phyloP scores from a whole-genome alignment of 2,888 invertebrate genomes.

The Clusia tigrina region DNA sequence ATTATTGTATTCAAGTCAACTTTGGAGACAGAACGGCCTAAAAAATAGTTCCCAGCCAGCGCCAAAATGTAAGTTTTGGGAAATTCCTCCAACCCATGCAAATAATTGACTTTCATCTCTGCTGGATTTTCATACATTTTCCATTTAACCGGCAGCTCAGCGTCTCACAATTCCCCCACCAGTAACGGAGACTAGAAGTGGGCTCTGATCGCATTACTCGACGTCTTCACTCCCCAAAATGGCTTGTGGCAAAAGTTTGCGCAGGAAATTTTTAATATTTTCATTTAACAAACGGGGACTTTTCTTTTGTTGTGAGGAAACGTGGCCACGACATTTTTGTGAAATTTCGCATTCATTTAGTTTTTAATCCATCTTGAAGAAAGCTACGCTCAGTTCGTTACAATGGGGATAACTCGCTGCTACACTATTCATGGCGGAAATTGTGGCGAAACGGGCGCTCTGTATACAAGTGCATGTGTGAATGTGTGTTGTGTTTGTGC shows the following conservation, averaged over 20 bases:
- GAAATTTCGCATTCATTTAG: not conserved
- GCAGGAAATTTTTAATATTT: not conserved
- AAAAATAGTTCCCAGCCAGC: not conserved
- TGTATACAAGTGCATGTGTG: not conserved
- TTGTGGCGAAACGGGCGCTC: not conserved
- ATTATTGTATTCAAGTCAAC: no score
- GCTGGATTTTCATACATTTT: not conserved
- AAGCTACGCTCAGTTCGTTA: no score
- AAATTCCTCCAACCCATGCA: not conserved
- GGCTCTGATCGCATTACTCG: not conserved
- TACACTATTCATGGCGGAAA: constrained; percentile 3
- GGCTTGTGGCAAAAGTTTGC: no score
- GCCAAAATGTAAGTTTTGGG: no score
- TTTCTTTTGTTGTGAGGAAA: not conserved
- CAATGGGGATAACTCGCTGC: no score
- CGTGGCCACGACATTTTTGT: not conserved
- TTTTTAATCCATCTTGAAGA: not conserved
- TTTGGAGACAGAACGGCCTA: no score
- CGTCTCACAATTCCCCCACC: not conserved
- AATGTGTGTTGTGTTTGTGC: constrained; percentile 2
- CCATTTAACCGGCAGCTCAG: not conserved
- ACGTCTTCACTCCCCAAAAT: no score
- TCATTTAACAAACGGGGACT: not conserved
- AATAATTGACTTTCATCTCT: constrained; percentile 5
- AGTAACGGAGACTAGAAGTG: not conserved